These are phyloP conservation scores for Chanos chanos DNA, from an alignment of 2,797 vertebrate genomes.

Conservation along the genomic window DNA sequence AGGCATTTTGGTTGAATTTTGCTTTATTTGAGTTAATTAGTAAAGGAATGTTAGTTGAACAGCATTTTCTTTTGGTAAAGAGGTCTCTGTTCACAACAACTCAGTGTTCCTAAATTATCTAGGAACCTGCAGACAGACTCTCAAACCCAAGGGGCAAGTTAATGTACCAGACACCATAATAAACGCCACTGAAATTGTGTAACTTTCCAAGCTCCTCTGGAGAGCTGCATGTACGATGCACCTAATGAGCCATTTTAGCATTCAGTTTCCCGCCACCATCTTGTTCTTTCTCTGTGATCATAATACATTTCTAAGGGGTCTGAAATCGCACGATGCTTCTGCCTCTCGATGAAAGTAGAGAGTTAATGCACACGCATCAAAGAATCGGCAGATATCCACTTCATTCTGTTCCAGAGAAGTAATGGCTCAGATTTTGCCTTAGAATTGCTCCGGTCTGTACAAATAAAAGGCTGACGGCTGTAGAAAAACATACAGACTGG, in stretches of 20 bases:
- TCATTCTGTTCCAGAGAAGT: background rate
- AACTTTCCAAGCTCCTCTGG: background rate
- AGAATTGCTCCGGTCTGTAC: too few relatives aligned
- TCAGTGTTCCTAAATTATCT: too few relatives aligned
- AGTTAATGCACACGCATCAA: constrained; percentile 4
- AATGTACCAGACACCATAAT: constrained; percentile 12
- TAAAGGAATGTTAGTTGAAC: too few relatives aligned
- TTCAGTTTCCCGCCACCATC: background rate
- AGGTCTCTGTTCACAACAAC: too few relatives aligned
- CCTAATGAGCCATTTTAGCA: constrained; percentile 24
- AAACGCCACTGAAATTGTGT: background rate
- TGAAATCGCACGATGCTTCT: background rate
- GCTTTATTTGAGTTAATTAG: too few relatives aligned
- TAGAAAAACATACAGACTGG: too few relatives aligned
- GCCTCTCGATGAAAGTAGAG: background rate
- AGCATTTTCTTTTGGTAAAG: too few relatives aligned
- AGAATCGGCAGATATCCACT: background rate
- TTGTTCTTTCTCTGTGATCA: too few relatives aligned
- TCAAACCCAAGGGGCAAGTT: background rate
- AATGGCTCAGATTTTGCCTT: too few relatives aligned
- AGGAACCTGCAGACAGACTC: background rate
- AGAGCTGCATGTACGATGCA: constrained; percentile 6
- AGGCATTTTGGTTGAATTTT: too few relatives aligned
- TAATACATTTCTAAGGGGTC: too few relatives aligned
- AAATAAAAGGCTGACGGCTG: too few relatives aligned